A percentile compares a stretch with the other conserved stretches of the same genome.
These are phyloP conservation scores for Choristoneura fumiferana DNA, from an alignment of 1,140 invertebrate species.

Conservation along the genomic window DNA sequence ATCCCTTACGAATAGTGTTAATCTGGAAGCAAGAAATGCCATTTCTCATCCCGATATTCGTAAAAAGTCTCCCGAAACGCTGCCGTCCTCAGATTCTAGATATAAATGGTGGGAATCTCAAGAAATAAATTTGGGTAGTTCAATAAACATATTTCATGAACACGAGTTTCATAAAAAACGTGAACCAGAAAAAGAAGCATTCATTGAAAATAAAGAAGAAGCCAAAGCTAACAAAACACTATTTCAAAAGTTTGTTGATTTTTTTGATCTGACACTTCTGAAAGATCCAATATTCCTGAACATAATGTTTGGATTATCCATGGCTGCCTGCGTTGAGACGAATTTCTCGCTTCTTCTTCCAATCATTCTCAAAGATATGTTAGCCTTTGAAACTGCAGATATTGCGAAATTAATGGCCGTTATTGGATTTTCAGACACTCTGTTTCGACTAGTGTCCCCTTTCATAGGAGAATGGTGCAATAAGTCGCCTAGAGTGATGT, in stretches of 20 bases:
- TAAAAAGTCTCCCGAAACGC: constrained; percentile 40
- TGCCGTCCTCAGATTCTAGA: constrained; percentile 43
- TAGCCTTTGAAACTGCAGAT: constrained; percentile 75
- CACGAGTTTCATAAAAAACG: constrained; percentile 31
- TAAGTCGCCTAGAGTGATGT: constrained; percentile 81
- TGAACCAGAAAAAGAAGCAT: constrained; percentile 34
- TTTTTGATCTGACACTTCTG: constrained; percentile 67
- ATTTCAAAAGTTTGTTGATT: constrained; percentile 48
- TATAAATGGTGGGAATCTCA: constrained; percentile 75
- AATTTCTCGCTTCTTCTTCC: constrained; percentile 84
- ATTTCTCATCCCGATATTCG: constrained; percentile 64
- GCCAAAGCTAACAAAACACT: constrained; percentile 27
- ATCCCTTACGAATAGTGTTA: constrained; percentile 44
- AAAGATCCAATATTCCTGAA: constrained; percentile 77
- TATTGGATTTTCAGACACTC: constrained; percentile 79
- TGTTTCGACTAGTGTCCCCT: constrained; percentile 80
- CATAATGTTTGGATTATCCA: constrained; percentile 83
- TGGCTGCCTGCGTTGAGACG: constrained; percentile 83
- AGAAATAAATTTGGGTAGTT: constrained; percentile 71
- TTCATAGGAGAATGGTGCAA: constrained; percentile 81
- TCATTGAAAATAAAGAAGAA: constrained; percentile 31
- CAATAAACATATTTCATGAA: constrained; percentile 68
- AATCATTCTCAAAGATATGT: constrained; percentile 81
- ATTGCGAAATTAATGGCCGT: constrained; percentile 82
- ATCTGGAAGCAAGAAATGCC: constrained; percentile 53